These are phyloP conservation scores for Oncorhynchus masou DNA, from an alignment of 2,113 vertebrate species.

Conservation along the genomic window DNA sequence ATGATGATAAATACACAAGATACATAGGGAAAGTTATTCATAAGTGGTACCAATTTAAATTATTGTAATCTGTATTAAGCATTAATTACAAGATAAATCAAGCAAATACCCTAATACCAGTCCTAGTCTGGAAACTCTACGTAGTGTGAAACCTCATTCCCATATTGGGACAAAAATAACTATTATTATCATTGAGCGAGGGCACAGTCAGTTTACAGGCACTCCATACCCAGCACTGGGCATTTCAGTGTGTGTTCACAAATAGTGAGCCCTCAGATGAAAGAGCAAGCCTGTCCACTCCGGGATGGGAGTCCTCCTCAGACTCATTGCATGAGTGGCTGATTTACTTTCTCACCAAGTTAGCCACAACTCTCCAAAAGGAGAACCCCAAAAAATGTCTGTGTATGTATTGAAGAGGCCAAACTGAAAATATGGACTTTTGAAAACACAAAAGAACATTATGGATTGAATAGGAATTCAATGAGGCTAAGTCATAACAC, in stretches of 20 bases:
- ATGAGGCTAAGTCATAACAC: slow-evolving; percentile 42
- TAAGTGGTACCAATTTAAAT: not conserved
- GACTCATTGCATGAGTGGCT: slow-evolving; percentile 61
- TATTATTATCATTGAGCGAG: slow-evolving; percentile 54
- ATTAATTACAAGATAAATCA: not conserved
- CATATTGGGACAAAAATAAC: slow-evolving; percentile 58
- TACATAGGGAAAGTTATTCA: not conserved
- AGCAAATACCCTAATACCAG: not conserved
- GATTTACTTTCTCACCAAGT: slow-evolving; percentile 58
- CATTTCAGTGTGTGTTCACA: slow-evolving; percentile 57
- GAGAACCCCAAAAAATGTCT: slow-evolving; percentile 26
- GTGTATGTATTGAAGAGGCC: slow-evolving; percentile 30
- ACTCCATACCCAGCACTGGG: slow-evolving; percentile 42
- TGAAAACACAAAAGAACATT: slow-evolving; percentile 40
- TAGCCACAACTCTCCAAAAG: slow-evolving; percentile 46
- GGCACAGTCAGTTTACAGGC: slow-evolving; percentile 43
- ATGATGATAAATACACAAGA: too few relatives aligned
- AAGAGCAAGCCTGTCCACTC: slow-evolving; percentile 54
- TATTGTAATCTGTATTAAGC: not conserved
- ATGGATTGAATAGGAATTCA: slow-evolving; percentile 20
- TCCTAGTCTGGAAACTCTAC: not conserved
- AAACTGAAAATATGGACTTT: slow-evolving; percentile 45
- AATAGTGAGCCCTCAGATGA: slow-evolving; percentile 63
- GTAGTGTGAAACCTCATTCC: slow-evolving; percentile 40
- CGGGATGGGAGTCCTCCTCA: slow-evolving; percentile 54